These are phyloP conservation scores for Austrolebias charrua DNA, from an alignment of 2,797 vertebrate genomes.

Conservation along the genomic window DNA sequence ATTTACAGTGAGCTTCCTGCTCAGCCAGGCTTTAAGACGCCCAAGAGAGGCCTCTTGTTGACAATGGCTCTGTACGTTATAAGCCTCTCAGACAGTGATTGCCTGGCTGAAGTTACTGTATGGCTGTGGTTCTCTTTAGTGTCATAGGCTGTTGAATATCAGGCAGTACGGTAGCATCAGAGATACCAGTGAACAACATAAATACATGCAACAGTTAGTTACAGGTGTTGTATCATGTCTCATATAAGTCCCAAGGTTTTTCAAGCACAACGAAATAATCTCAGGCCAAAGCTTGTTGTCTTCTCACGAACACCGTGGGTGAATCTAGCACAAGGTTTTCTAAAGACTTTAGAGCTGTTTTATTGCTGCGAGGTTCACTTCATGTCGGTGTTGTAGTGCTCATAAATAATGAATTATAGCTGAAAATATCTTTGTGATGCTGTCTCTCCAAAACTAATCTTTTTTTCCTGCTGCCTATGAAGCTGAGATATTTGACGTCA, in stretches of 20 bases:
- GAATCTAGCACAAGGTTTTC: background rate
- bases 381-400: slow-evolving; percentile 14
- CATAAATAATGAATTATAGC: slow-evolving; percentile 17
- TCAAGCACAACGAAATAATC: background rate
- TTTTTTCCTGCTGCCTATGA: background rate
- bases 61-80: slow-evolving; percentile 48
- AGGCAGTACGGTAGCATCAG: background rate
- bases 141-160: slow-evolving; percentile 27
- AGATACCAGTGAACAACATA: background rate
- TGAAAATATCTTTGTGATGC: background rate
- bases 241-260: slow-evolving; percentile 5
- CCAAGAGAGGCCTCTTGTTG: slow-evolving; percentile 52
- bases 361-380: slow-evolving; percentile 11
- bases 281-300: slow-evolving; percentile 1
- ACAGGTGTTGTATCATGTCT: background rate
- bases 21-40: slow-evolving; percentile 51
- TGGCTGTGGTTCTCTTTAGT: slow-evolving; percentile 16
- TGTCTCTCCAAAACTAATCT: slow-evolving; percentile 4
- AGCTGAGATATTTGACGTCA: slow-evolving; percentile 1
- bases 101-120: slow-evolving; percentile 33
- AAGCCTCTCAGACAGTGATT: slow-evolving; percentile 38
- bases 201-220: background rate
- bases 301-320: slow-evolving; percentile 8
- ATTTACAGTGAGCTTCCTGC: slow-evolving; percentile 52
- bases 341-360: slow-evolving; percentile 16